Evolutionary conservation across 1,140 invertebrate species (phyloP).

Genomic region (Chymomyza costata): DNA sequence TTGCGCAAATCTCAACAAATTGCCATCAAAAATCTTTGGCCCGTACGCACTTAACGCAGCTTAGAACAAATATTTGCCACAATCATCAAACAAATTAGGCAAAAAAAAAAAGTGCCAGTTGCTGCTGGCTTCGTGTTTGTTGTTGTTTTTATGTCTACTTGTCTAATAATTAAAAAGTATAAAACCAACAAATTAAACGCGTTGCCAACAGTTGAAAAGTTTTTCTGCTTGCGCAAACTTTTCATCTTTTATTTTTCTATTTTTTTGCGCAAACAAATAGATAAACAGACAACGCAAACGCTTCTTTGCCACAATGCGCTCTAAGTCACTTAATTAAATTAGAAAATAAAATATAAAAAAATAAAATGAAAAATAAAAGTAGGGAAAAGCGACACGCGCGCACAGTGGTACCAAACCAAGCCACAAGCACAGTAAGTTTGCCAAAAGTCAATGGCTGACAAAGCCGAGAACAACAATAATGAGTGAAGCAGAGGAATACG

Average conservation of each 20-base stretch:
- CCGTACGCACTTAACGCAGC: too few species aligned
- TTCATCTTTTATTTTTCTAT: too few species aligned
- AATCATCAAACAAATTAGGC: conserved; percentile 51
- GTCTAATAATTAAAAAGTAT: conserved; percentile 71
- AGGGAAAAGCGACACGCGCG: conserved; percentile 29
- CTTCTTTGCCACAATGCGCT: conserved; percentile 41
- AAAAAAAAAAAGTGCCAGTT: conserved; percentile 9
- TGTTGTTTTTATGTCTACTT: conserved; percentile 40
- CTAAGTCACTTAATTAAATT: conserved; percentile 61
- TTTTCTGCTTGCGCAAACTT: conserved; percentile 27
- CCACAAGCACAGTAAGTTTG: too few species aligned
- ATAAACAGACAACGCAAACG: conserved; percentile 57
- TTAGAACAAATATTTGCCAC: conserved; percentile 43
- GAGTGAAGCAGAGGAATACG: conserved; percentile 39
- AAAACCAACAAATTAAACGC: conserved; percentile 69
- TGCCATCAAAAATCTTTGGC: too few species aligned
- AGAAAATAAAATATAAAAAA: too few species aligned
- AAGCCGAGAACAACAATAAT: conserved; percentile 16
- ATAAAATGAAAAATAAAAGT: too few species aligned
- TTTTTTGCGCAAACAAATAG: conserved; percentile 50
- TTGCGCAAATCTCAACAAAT: conserved; percentile 1
- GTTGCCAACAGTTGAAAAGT: conserved; percentile 57
- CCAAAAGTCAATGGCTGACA: conserved; percentile 45
- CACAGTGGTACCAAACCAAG: conserved; percentile 36
- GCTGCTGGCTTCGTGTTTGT: background rate